phyloP scores from a whole-genome alignment of 1,140 invertebrate species.

The Rhagoletis zephyria region DNA sequence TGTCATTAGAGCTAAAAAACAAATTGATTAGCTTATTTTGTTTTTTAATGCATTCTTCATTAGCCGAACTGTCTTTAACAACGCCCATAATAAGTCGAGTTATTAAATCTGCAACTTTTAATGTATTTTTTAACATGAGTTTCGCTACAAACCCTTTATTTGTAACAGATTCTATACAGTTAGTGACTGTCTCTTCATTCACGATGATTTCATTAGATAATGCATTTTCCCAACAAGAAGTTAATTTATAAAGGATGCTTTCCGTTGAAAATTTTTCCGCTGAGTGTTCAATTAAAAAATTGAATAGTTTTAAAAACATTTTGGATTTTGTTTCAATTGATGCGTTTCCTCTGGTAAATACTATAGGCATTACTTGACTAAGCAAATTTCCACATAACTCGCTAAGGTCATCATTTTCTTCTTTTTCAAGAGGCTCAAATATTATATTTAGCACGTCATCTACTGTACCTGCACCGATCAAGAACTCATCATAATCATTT shows the following conservation, averaged over 20 bases:
- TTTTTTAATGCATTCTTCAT: background rate
- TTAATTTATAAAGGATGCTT: constrained; percentile 75
- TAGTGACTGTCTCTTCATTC: constrained; percentile 61
- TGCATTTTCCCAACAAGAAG: constrained; percentile 76
- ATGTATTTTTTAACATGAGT: background rate
- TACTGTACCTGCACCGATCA: constrained; percentile 75
- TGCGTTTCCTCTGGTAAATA: constrained; percentile 69
- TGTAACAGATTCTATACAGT: background rate
- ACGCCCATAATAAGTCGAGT: background rate
- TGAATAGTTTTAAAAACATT: constrained; percentile 74
- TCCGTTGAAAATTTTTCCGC: constrained; percentile 70
- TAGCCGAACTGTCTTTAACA: background rate
- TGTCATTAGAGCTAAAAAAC: background rate
- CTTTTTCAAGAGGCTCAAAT: constrained; percentile 65
- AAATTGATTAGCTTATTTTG: background rate
- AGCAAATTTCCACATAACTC: constrained; percentile 75
- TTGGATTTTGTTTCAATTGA: constrained; percentile 67
- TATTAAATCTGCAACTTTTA: constrained; percentile 59
- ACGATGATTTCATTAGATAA: constrained; percentile 70
- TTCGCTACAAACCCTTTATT: background rate
- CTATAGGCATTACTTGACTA: constrained; percentile 74
- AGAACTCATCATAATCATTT: constrained; percentile 69
- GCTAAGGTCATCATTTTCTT: constrained; percentile 64
- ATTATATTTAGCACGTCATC: constrained; percentile 74
- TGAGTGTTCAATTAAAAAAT: constrained; percentile 71